Base-by-base conservation (phyloP, 2,113 vertebrate species). In the Ammodramus savannarum region DNA sequence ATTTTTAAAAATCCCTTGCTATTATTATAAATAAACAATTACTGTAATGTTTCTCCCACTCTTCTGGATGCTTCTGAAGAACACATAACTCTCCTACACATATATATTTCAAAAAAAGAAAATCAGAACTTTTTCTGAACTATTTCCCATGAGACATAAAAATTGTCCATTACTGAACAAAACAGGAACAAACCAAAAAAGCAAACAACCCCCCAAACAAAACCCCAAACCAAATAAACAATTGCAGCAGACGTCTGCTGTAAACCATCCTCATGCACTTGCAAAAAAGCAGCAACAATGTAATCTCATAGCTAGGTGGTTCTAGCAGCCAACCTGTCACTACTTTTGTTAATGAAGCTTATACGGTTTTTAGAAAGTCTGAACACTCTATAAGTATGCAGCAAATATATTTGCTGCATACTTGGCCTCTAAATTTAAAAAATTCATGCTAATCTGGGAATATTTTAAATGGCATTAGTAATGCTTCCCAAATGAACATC, bases 1-100 rank as follows among this genome's bases (percentile, higher is more conserved):
- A 29, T 34, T 20, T 46, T 10, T 0, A 2, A 3, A 7, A 34
- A n/a, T 5, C 6, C 31, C 39, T 31, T 73, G 41, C 2, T 23
- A 13, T 44, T 78, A 32, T 48, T 59, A 63, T 49, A 82, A 65
- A 4, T 39, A 63, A 16, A 25, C 46, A 66, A 68, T 41, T 49
- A 74, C 7, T 31, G 18, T 22, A 62, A 71, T 32, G n/a, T 43
- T 72, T 32, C 23, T 90, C 76, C n/a, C 4, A 16, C 27, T 87
- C 39, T 43, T 76, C 43, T 58, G 34, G 87, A 65, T 49, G 36
- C 31, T 75, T 79, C 36, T 65, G n/a, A 92, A 80, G 29, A 76
- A 48, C 38, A 44, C 15, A 3, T 2, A 85, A 58, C 4, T 65
- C 51, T 58, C 36, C 26, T 34, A 80, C 5, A 84, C 0, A 1